Percentiles rank a stretch among this genome's conserved stretches.
These are phyloP conservation scores for Portevinia maculata DNA, from an alignment of 2,888 invertebrate genomes.

Conservation along the genomic window DNA sequence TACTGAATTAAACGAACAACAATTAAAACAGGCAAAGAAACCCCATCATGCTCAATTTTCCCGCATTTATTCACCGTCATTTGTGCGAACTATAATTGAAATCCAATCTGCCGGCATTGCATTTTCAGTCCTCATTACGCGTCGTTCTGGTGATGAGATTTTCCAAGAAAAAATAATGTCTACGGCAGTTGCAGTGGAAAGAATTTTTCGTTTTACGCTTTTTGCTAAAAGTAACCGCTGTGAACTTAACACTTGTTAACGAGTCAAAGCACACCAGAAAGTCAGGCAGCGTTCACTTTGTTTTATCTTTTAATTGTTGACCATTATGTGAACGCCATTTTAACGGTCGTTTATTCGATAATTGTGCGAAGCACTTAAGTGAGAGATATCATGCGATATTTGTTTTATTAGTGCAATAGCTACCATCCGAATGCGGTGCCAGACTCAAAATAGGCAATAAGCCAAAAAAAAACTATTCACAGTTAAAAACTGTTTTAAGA, in stretches of 20 bases:
- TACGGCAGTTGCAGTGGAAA: conserved; percentile 12
- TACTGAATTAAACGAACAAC: conserved; percentile 69
- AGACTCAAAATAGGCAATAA: neutral
- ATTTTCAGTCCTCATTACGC: conserved; percentile 56
- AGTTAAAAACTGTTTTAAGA: neutral
- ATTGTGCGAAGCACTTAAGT: conserved; percentile 67
- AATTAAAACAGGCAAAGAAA: conserved; percentile 54
- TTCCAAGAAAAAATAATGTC: conserved; percentile 65
- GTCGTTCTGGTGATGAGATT: conserved; percentile 48
- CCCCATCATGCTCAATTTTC: conserved; percentile 50
- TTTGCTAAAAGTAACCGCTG: conserved; percentile 33
- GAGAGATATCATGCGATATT: conserved; percentile 71
- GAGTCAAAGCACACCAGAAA: conserved; percentile 43
- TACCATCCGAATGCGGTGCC: neutral
- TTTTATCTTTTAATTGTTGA: conserved; percentile 71
- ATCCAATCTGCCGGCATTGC: conserved; percentile 35
- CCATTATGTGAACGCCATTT: conserved; percentile 69
- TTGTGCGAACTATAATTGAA: conserved; percentile 45
- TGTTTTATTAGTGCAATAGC: conserved; percentile 44
- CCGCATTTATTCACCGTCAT: conserved; percentile 51
- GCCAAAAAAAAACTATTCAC: conserved; percentile 4
- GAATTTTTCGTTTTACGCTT: conserved; percentile 68
- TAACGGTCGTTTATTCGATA: conserved; percentile 68
- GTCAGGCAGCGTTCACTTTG: conserved; percentile 1
- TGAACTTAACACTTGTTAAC: conserved; percentile 69